Percentiles rank a stretch among this genome's conserved stretches.
phyloP scores from a whole-genome alignment of 2,888 invertebrate species.

The Parapristionchus giblindavisi region DNA sequence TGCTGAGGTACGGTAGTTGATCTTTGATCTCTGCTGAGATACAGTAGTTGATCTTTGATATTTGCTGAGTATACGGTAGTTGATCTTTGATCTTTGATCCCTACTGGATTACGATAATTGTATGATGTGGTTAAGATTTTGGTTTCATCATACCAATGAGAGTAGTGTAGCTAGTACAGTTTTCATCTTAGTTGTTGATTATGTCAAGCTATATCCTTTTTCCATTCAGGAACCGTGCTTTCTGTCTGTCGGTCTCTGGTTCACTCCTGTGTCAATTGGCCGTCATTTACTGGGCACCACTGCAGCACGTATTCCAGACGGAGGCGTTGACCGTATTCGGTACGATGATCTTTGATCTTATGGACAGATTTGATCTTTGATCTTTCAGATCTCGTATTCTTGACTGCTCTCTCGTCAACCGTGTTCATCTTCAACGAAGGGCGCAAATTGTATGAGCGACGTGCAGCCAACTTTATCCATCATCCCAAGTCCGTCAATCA shows the following conservation, averaged over 20 bases:
- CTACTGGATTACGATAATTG: no score
- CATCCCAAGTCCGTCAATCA: slow-evolving; percentile 45
- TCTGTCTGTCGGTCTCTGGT: slow-evolving; percentile 88
- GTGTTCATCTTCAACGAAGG: slow-evolving; percentile 76
- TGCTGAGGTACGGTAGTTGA: slow-evolving; percentile 59
- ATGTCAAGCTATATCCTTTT: slow-evolving; percentile 80
- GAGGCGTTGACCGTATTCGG: slow-evolving; percentile 83
- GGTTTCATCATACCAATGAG: no score
- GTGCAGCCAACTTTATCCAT: slow-evolving; percentile 43
- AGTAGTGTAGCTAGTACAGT: no score
- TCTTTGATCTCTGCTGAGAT: no score
- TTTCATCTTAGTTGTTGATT: no score
- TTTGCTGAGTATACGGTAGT: no score
- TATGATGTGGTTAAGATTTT: no score
- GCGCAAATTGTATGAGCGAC: slow-evolving; percentile 57
- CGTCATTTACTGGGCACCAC: slow-evolving; percentile 93
- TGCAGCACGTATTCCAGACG: slow-evolving; percentile 95
- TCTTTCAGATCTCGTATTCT: slow-evolving; percentile 86
- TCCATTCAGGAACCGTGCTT: slow-evolving; percentile 78
- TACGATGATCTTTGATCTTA: neutral
- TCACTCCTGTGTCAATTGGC: slow-evolving; percentile 94
- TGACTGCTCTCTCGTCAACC: slow-evolving; percentile 90
- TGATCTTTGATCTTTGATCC: no score
- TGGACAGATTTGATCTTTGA: neutral
- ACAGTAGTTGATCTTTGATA: no score